These are phyloP conservation scores for Calephelis perditalis DNA, from an alignment of 2,888 invertebrate species.

Conservation along the genomic window DNA sequence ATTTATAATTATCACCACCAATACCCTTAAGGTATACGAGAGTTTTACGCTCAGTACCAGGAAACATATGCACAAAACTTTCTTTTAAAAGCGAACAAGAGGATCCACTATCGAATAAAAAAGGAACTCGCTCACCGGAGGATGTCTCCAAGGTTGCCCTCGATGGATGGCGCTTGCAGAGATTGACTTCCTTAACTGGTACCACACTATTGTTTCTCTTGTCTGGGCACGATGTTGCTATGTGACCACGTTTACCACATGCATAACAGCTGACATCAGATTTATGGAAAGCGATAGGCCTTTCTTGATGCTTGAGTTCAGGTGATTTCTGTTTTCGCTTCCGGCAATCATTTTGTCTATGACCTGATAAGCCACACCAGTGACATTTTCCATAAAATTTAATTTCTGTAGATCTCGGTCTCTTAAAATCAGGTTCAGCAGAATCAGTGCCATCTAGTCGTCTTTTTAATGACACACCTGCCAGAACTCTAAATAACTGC, in stretches of 20 bases:
- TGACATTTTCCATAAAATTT: too few species aligned
- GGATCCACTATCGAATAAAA: neutral
- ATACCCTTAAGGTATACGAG: too few species aligned
- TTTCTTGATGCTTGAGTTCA: neutral
- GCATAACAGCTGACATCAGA: neutral
- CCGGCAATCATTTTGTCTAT: too few species aligned
- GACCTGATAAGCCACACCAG: too few species aligned
- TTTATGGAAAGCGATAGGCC: neutral
- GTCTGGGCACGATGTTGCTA: neutral
- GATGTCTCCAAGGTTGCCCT: conserved; percentile 12
- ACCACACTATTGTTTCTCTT: neutral
- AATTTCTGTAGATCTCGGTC: too few species aligned
- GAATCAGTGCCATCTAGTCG: neutral
- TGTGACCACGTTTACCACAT: neutral
- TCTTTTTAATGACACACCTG: neutral
- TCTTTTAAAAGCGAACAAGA: neutral
- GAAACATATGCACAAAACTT: too few species aligned
- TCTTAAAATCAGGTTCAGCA: too few species aligned
- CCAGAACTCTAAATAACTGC: neutral
- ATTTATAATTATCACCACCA: too few species aligned
- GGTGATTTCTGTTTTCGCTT: too few species aligned
- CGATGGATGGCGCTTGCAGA: neutral
- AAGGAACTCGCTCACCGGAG: neutral
- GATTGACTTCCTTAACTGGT: neutral
- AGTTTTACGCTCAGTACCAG: too few species aligned